Conservation (phyloP, 2,888 invertebrate genomes). For the Nemurella pictetii region DNA sequence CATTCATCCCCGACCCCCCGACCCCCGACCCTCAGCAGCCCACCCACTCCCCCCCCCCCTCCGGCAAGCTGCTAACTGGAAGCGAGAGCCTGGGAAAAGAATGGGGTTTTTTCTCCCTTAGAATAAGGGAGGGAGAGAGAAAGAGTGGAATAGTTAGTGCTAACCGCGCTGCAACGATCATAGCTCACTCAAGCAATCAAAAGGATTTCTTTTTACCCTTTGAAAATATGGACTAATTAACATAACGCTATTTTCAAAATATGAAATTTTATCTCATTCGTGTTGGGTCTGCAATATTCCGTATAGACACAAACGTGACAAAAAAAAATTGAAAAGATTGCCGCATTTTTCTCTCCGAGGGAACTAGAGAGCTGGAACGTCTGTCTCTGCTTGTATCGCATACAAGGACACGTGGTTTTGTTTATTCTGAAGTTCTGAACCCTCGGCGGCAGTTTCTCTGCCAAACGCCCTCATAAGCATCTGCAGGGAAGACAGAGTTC, state of each 20-base stretch:
- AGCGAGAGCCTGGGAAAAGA: not conserved
- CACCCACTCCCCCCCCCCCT: not conserved
- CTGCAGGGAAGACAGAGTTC: too few relatives aligned
- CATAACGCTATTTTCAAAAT: not conserved
- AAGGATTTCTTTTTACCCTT: not conserved
- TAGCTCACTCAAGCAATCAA: not conserved
- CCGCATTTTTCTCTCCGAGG: too few relatives aligned
- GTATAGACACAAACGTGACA: too few relatives aligned
- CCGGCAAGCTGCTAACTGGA: not conserved
- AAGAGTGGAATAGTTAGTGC: not conserved
- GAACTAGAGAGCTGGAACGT: too few relatives aligned
- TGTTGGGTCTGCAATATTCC: too few relatives aligned
- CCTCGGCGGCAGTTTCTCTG: too few relatives aligned
- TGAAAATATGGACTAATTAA: not conserved
- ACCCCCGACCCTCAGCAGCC: not conserved
- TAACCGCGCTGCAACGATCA: not conserved
- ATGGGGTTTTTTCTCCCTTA: not conserved
- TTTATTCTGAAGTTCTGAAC: too few relatives aligned
- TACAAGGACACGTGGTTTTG: too few relatives aligned
- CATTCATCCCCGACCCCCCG: conserved; percentile 7
- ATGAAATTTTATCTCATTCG: too few relatives aligned
- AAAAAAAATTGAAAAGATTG: too few relatives aligned
- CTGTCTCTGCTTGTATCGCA: too few relatives aligned
- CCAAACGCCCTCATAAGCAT: too few relatives aligned
- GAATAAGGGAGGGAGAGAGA: not conserved